Conservation (phyloP, 2,888 invertebrate species). For the Sphecodes monilicornis region DNA sequence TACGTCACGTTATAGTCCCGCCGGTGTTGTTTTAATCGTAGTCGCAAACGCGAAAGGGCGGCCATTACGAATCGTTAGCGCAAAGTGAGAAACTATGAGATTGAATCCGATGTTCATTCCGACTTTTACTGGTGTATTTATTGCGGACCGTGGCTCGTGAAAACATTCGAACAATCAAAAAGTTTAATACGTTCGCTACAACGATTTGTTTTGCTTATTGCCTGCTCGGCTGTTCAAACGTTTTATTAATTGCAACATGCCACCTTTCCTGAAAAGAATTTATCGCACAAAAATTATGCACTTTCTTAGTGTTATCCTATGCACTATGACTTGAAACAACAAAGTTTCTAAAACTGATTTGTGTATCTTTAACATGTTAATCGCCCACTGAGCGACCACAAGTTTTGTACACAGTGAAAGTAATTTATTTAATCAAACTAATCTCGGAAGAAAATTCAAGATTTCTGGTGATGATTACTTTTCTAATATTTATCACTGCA, state of each 20-base stretch:
- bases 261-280: background rate
- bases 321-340: background rate
- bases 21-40: background rate
- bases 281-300: no score
- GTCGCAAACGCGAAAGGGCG: background rate
- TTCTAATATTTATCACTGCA: background rate
- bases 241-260: background rate
- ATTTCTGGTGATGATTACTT: no score
- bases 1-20: conserved; percentile 29
- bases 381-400: no score
- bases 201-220: background rate
- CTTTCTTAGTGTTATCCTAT: background rate
- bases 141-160: background rate
- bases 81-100: background rate
- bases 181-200: background rate
- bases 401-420: no score
- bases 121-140: background rate
- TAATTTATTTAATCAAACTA: no score
- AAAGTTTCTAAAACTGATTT: background rate
- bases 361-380: no score
- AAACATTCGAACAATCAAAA: background rate
- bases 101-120: background rate
- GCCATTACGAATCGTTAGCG: background rate
- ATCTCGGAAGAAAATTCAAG: no score
- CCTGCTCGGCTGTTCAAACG: background rate